phyloP scores from a whole-genome alignment of 2,113 vertebrate genomes.

The Actinemys pallida region DNA sequence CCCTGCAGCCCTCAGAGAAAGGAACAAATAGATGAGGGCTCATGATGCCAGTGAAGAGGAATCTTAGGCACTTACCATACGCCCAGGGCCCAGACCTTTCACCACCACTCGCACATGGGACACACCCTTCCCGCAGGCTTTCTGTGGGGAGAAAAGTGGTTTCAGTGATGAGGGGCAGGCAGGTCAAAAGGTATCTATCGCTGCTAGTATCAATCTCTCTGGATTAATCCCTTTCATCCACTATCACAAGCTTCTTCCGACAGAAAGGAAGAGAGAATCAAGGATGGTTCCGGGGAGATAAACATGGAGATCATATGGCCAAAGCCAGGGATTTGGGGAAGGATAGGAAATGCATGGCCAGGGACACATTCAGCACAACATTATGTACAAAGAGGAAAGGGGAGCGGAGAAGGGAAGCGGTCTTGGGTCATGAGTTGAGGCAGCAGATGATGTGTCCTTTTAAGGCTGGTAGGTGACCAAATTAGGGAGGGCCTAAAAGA shows the following conservation, averaged over 20 bases:
- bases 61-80: slow-evolving; percentile 81
- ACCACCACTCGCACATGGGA: slow-evolving; percentile 89
- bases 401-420: neutral
- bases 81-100: slow-evolving; percentile 94
- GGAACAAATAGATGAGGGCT: neutral
- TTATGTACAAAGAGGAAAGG: neutral
- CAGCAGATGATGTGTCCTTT: slow-evolving; percentile 10
- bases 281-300: neutral
- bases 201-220: neutral
- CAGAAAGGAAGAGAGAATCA: neutral
- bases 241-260: neutral
- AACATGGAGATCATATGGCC: neutral
- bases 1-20: neutral
- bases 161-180: neutral
- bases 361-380: neutral
- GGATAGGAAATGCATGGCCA: neutral
- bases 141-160: slow-evolving; percentile 79
- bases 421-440: neutral
- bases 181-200: neutral
- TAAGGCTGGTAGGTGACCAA: neutral
- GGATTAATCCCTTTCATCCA: neutral
- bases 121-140: slow-evolving; percentile 88
- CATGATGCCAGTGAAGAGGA: neutral
- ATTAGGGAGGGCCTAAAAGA: slow-evolving; percentile 12
- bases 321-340: neutral